Conservation (phyloP, 2,113 vertebrate species). For the Saimiri boliviensis region DNA sequence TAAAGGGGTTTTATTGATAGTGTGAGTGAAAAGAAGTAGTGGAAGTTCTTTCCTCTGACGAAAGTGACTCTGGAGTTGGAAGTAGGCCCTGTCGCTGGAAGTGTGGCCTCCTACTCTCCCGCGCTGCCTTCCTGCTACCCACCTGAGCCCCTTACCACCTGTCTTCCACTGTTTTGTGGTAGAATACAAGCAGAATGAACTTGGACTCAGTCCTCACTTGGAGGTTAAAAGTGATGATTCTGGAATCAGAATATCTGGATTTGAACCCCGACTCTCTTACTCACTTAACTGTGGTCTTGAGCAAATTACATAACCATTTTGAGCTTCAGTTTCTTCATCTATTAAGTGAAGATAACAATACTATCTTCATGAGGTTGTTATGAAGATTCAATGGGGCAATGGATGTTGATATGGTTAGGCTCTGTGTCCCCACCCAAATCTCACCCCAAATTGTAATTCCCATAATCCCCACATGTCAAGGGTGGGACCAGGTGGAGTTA, state of each 20-base stretch:
- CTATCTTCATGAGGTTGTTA: neutral
- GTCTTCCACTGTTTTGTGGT: neutral
- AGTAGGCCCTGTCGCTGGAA: neutral
- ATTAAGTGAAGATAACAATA: neutral
- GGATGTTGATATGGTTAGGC: too few relatives aligned
- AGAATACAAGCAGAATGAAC: neutral
- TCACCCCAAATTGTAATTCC: too few relatives aligned
- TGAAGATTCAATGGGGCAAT: neutral
- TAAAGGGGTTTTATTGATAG: neutral
- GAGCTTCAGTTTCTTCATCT: neutral
- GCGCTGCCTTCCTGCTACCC: neutral
- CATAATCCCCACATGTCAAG: too few relatives aligned
- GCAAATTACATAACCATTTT: neutral
- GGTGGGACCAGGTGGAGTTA: too few relatives aligned
- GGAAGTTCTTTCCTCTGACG: neutral
- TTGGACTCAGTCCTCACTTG: neutral
- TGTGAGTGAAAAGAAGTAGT: neutral
- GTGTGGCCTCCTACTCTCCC: neutral
- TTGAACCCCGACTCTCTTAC: neutral
- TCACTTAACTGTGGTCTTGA: neutral
- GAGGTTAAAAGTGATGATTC: neutral
- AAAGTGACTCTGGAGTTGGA: neutral
- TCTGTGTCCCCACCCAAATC: too few relatives aligned
- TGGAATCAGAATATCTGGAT: neutral
- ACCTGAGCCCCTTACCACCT: neutral